Base-by-base conservation (phyloP, 2,888 invertebrate species). In the Dastarcus helophoroides region DNA sequence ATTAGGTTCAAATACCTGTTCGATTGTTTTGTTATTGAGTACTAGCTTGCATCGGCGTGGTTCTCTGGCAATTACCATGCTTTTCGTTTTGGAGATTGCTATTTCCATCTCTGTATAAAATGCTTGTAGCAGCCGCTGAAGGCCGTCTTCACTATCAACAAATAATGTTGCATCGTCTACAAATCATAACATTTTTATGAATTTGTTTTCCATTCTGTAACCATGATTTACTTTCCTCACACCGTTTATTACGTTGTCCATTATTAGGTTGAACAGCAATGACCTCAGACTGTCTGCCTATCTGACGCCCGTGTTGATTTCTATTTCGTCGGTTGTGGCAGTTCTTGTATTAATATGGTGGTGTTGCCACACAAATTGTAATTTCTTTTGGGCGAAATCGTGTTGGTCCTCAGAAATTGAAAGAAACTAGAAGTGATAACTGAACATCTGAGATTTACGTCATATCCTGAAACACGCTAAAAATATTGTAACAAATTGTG, bases 21-120 rank as follows among this genome's bases (percentile, higher is more conserved):
- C n/a, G n/a, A n/a, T n/a, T n/a, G n/a, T n/a, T n/a, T 26, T 29
- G 23, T 24, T 24, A 8, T 31, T 30, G 14, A 41, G 6, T 29
- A 22, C 32, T 8, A 41, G 29, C 21, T 37, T 40, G 22, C 37
- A 41, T 33, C 39, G 14, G 4, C 22, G 19, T 3, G 29, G 22
- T 29, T 29, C 22, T 9, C 13, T 29, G 3, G 29, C 29, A n/a
- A 29, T 14, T 14, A 22, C 29, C 22, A 29, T 12, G 5, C 4
- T 12, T 11, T 31, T 24, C 7, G 24, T 24, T 31, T 31, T 31
- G 8, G 24, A 9, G 17, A 15, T 31, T 16, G 17, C 23, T 24
- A 24, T 31, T 24, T 16, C 24, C 24, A 31, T 31, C 24, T 31
- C 24, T n/a, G 9, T 31, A 24, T 31, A 11, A 15, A 31, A 23